phyloP scores from a whole-genome alignment of 2,797 vertebrate species.

The Myiotriccus ornatus region DNA sequence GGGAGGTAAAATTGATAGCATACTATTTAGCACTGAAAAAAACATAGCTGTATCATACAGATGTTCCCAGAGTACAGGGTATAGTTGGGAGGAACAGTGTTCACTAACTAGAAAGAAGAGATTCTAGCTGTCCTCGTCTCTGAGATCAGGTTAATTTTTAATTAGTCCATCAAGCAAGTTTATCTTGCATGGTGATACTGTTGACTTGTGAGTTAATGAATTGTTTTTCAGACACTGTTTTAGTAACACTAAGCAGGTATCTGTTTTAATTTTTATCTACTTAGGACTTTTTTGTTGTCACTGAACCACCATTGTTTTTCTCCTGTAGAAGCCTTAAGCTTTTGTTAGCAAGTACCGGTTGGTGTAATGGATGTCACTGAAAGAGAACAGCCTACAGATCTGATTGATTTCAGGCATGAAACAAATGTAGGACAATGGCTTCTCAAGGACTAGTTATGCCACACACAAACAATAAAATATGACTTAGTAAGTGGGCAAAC shows the following conservation, averaged over 20 bases:
- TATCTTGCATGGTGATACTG: neutral
- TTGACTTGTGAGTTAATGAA: neutral
- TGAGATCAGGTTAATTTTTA: neutral
- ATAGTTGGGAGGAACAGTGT: neutral
- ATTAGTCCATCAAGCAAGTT: neutral
- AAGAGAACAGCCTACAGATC: neutral
- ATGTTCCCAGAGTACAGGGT: neutral
- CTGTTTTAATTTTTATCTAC: neutral
- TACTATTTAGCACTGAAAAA: neutral
- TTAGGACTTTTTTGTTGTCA: neutral
- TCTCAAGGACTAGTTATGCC: neutral
- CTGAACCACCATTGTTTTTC: neutral
- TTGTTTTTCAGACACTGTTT: neutral
- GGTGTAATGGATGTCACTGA: neutral
- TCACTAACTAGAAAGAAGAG: neutral
- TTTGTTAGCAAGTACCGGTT: neutral
- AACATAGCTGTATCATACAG: neutral
- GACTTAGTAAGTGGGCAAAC: neutral
- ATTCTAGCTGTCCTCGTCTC: neutral
- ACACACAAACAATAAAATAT: neutral
- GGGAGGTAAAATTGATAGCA: neutral
- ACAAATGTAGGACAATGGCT: neutral
- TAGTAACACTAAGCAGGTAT: neutral
- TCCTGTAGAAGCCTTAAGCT: neutral
- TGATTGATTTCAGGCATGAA: neutral